Base-by-base conservation (phyloP, 2,888 invertebrate species). In the Ypsolopha scabrella region DNA sequence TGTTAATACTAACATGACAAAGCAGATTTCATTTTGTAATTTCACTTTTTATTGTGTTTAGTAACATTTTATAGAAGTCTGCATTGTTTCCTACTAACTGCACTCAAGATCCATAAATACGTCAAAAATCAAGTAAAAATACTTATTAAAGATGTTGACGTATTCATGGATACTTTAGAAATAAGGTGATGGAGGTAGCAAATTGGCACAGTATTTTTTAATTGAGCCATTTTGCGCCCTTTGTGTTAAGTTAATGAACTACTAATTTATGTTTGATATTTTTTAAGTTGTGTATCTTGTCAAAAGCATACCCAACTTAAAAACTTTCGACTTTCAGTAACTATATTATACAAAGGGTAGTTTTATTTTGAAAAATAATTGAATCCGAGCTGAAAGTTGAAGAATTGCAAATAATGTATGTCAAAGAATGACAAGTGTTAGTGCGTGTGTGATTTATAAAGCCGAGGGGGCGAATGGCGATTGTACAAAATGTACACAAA, bases 361-460 rank as follows among this genome's bases (percentile, higher is more conserved):
- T 13, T 2, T 11, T 11, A 41, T 7, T 2, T 11, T 2, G 11
- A 14, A 4, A 8, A 24, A 24, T 1, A 11, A 41, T 14, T 11
- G 11, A 10, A 24, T 43, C n/a, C 13, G 6, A 43, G 14, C 24
- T 43, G 43, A 43, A 14, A 13, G 43, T 8, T 13, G 43, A 13
- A 14, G 7, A 0, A 55, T 51, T 55, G 48, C 41, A 57, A 56
- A 50, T 54, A 60, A 64, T 64, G 68, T 67, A 61, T 67, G 39
- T 47, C 74, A 73, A 71, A 72, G 79, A 80, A 79, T 82, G 80
- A 70, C 65, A 73, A 66, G 67, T 75, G 73, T 80, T 80, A 80
- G 78, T 70, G 70, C 58, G 80, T 75, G 80, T 79, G 80, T 77
- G 72, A 68, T 61, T 77, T 43, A 14, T 13, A 11, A 76, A 64